phyloP scores from a whole-genome alignment of 37 sponge, comb jelly and placozoan species.

The Chondrosia reniformis region DNA sequence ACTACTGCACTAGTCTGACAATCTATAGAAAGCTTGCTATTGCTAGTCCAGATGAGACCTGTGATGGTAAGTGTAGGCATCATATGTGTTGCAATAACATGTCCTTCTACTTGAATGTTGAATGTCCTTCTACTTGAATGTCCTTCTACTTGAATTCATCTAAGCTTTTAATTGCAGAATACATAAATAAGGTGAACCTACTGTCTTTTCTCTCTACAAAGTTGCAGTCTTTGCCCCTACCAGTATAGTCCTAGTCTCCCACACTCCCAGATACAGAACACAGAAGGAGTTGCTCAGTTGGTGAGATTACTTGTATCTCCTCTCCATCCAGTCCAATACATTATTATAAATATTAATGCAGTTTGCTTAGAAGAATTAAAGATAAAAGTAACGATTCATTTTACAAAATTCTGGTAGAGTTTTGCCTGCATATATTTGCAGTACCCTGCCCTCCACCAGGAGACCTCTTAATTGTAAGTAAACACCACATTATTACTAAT shows the following conservation, averaged over 20 bases:
- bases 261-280: slow-evolving; percentile 51
- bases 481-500: too few species aligned
- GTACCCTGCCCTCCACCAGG: slow-evolving; percentile 56
- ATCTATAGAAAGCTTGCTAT: slow-evolving; percentile 5
- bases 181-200: too few species aligned
- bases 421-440: slow-evolving; percentile 38
- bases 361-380: background rate
- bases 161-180: too few species aligned
- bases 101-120: background rate
- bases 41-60: too few species aligned
- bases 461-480: slow-evolving; percentile 45
- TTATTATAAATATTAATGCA: background rate
- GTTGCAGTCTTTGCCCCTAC: slow-evolving; percentile 55
- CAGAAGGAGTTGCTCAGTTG: slow-evolving; percentile 66
- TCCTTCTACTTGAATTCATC: slow-evolving; percentile 28
- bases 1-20: slow-evolving; percentile 17
- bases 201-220: too few species aligned
- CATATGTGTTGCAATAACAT: background rate
- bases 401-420: slow-evolving; percentile 39
- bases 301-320: slow-evolving; percentile 15
- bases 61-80: too few species aligned
- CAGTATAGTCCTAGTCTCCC: slow-evolving; percentile 50
- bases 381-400: background rate
- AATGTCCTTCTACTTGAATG: background rate
- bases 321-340: background rate